These are phyloP conservation scores for Mycalesis mineus DNA, from an alignment of 2,888 invertebrate species.

Conservation along the genomic window DNA sequence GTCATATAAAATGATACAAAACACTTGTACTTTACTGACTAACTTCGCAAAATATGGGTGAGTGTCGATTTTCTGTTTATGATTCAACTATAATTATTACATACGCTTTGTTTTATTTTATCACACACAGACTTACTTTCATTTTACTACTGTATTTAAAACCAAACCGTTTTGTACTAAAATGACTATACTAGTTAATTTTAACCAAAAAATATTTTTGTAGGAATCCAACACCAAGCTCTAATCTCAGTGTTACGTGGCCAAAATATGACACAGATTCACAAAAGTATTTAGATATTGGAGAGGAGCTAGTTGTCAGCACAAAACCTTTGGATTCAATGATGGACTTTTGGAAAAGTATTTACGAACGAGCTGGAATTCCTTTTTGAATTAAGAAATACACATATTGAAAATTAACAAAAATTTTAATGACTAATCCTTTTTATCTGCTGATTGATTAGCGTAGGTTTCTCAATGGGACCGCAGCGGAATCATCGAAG, in stretches of 20 bases:
- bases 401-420: too few relatives aligned
- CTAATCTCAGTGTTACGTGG: constrained; percentile 44
- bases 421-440: too few relatives aligned
- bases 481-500: too few relatives aligned
- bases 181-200: background rate
- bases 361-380: constrained; percentile 37
- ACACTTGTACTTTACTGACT: constrained; percentile 45
- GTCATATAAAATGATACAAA: constrained; percentile 43
- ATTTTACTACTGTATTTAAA: background rate
- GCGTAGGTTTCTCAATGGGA: too few relatives aligned
- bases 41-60: constrained; percentile 58
- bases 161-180: background rate
- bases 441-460: too few relatives aligned
- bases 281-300: constrained; percentile 46
- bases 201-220: constrained; percentile 23
- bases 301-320: constrained; percentile 38
- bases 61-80: too few relatives aligned
- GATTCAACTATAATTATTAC: too few relatives aligned
- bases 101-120: background rate
- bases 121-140: background rate
- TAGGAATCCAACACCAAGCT: constrained; percentile 57
- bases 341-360: constrained; percentile 46
- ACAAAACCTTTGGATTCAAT: constrained; percentile 34
- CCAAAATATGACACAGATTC: constrained; percentile 41
- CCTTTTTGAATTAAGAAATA: constrained; percentile 10